Evolutionary conservation across 1,140 invertebrate genomes (phyloP).

Genomic region (Macrosteles quadrilineatus): DNA sequence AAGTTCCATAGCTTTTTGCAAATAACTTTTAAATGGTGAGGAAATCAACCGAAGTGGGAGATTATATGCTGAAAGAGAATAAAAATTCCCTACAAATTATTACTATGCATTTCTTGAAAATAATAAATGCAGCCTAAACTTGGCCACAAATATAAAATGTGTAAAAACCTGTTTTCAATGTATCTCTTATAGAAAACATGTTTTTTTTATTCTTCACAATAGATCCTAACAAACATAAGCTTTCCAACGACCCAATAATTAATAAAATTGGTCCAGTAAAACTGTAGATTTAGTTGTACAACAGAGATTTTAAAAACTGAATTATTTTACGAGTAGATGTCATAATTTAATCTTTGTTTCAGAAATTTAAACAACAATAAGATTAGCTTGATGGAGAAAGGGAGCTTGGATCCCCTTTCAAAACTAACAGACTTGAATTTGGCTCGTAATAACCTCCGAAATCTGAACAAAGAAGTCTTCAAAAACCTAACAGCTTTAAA

Average conservation of each 20-base stretch:
- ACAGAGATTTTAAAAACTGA: constrained; percentile 24
- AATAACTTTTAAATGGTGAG: too few species aligned
- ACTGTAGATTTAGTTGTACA: constrained; percentile 46
- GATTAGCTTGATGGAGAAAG: constrained; percentile 66
- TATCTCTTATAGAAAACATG: neutral
- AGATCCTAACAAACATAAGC: constrained; percentile 57
- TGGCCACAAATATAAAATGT: too few species aligned
- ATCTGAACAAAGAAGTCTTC: constrained; percentile 72
- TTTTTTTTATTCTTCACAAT: neutral
- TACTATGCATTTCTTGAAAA: too few species aligned
- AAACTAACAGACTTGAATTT: constrained; percentile 73
- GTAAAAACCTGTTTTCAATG: neutral
- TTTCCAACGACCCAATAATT: too few species aligned
- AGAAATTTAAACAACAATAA: constrained; percentile 78
- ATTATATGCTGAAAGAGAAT: too few species aligned
- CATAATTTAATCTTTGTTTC: constrained; percentile 44
- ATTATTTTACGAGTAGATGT: constrained; percentile 30
- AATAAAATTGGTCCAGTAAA: too few species aligned
- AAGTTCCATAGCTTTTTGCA: too few species aligned
- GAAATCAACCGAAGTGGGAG: too few species aligned
- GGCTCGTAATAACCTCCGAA: constrained; percentile 75
- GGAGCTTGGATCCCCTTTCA: constrained; percentile 70
- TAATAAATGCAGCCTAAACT: too few species aligned
- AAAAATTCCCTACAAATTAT: too few species aligned
- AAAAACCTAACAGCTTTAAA: constrained; percentile 65